Evolutionary conservation across 2,113 vertebrate species (phyloP).

Genomic region (Notothenia rossii): DNA sequence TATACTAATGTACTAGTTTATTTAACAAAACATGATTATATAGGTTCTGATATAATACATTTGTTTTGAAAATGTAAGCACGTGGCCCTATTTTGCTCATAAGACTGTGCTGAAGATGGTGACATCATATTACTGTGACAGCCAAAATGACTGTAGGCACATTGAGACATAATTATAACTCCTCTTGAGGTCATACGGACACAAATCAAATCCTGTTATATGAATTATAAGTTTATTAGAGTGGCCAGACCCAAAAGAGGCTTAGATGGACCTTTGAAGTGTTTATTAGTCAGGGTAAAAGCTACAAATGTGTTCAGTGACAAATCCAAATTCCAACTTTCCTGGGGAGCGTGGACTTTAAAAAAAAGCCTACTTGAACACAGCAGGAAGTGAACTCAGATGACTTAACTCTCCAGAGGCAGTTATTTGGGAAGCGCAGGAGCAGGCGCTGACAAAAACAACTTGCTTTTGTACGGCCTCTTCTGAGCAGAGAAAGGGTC

Average conservation of each 20-base stretch:
- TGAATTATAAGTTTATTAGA: neutral
- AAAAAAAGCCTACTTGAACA: neutral
- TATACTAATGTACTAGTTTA: too few relatives aligned
- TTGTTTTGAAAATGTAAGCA: too few relatives aligned
- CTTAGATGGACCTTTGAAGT: neutral
- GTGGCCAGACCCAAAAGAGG: neutral
- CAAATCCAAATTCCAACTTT: neutral
- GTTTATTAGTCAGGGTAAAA: too few relatives aligned
- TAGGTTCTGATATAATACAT: too few relatives aligned
- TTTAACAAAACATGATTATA: too few relatives aligned
- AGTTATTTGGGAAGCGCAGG: constrained; percentile 57
- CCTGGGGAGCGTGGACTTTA: neutral
- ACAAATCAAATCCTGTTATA: neutral
- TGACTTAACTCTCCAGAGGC: constrained; percentile 64
- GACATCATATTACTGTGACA: neutral
- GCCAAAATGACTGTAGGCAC: neutral
- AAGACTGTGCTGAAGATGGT: too few relatives aligned
- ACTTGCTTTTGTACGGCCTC: constrained; percentile 62
- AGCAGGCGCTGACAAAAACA: constrained; percentile 55
- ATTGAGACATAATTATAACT: constrained; percentile 1
- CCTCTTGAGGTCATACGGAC: neutral
- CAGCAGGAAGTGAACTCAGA: constrained; percentile 61
- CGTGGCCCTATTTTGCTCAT: too few relatives aligned
- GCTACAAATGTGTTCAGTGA: too few relatives aligned
- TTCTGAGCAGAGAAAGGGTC: constrained; percentile 39